Evolutionary conservation across 2,113 vertebrate genomes (phyloP).

Genomic region (Ibidorhyncha struthersii): DNA sequence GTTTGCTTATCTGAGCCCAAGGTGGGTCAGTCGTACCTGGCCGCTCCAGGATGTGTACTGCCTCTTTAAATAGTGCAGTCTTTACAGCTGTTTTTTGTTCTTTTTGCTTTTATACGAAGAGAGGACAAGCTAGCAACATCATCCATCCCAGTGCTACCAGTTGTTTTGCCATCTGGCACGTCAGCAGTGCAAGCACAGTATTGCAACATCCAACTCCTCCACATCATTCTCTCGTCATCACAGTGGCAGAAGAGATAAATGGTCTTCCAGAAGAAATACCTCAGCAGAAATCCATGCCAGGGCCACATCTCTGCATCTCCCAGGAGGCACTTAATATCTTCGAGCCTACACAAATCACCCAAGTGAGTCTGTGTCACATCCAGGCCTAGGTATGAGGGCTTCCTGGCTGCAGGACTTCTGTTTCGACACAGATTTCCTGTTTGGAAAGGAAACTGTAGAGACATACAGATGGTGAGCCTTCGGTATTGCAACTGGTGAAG

Average conservation of each 20-base stretch:
- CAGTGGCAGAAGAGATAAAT: neutral
- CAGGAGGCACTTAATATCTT: neutral
- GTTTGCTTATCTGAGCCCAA: neutral
- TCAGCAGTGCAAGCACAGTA: neutral
- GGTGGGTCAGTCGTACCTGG: fast-evolving
- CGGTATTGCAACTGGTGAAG: neutral
- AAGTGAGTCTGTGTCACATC: neutral
- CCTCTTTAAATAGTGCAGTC: neutral
- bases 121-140: neutral
- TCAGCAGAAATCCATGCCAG: conserved; percentile 14
- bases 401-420: neutral
- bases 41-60: neutral
- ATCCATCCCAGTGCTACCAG: neutral
- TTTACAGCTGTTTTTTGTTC: neutral
- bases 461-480: neutral
- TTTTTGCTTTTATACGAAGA: neutral
- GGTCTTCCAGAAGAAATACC: neutral
- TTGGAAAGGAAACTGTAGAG: neutral
- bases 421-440: neutral
- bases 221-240: neutral
- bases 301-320: neutral
- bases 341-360: neutral
- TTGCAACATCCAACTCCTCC: neutral
- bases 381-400: neutral
- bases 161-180: neutral